Evolutionary conservation across 2,797 vertebrate genomes (phyloP).

Genomic region (Lophotriccus pileatus): DNA sequence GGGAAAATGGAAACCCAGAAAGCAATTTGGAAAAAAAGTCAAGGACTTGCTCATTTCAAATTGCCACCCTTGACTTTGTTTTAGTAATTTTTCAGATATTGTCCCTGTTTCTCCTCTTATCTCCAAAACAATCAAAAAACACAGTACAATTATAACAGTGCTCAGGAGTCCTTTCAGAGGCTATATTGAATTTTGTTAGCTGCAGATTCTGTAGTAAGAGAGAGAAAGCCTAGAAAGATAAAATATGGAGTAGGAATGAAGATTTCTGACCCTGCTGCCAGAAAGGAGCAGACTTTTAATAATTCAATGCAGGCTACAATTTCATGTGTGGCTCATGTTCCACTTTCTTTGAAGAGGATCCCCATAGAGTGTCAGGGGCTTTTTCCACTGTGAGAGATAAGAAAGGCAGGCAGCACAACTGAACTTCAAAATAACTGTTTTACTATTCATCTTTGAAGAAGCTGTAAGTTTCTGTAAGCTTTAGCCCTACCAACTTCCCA

Average conservation of each 20-base stretch:
- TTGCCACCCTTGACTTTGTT: background rate
- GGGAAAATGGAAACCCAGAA: background rate
- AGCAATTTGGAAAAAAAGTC: background rate
- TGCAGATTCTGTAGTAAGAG: slow-evolving; percentile 6
- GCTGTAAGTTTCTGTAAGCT: background rate
- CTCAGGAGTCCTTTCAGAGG: slow-evolving; percentile 1
- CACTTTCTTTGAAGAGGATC: slow-evolving; percentile 45
- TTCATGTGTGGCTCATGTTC: background rate
- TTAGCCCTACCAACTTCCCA: background rate
- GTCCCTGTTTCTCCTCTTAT: background rate
- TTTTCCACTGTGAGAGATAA: slow-evolving; percentile 9
- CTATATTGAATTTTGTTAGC: background rate
- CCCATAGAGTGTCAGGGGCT: background rate
- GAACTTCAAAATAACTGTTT: slow-evolving; percentile 36
- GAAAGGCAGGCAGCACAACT: slow-evolving; percentile 12
- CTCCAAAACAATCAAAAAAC: slow-evolving; percentile 11
- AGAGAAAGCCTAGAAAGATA: slow-evolving; percentile 9
- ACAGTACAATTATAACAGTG: background rate
- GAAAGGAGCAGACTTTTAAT: slow-evolving; percentile 42
- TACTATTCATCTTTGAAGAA: slow-evolving; percentile 4
- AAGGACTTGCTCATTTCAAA: background rate
- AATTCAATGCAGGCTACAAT: slow-evolving; percentile 47
- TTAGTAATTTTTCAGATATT: slow-evolving; percentile 3
- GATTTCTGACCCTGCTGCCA: slow-evolving; percentile 15
- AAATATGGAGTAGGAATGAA: background rate